phyloP scores from a whole-genome alignment of 23 tunicate genomes.

The Ascidia mentula region DNA sequence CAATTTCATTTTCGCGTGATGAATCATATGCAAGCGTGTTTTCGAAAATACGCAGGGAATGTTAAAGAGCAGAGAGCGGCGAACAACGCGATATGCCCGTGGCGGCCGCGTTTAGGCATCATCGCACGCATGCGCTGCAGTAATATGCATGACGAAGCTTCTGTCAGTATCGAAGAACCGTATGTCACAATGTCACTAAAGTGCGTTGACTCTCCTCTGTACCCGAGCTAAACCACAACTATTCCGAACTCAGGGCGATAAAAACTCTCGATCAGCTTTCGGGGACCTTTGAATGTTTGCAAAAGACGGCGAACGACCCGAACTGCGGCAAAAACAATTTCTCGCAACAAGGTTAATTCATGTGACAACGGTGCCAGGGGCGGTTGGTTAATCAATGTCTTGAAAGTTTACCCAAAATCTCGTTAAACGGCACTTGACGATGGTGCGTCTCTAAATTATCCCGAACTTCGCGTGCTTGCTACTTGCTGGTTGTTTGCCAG shows the following conservation, averaged over 20 bases:
- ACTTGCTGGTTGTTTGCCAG: too few relatives aligned
- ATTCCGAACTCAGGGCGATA: neutral
- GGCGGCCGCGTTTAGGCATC: neutral
- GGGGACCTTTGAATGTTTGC: neutral
- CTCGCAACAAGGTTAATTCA: neutral
- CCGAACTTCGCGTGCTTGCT: too few relatives aligned
- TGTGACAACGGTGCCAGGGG: neutral
- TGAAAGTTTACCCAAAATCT: too few relatives aligned
- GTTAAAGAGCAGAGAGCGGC: neutral
- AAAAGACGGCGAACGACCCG: neutral
- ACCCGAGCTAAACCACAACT: neutral
- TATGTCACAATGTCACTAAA: too few relatives aligned
- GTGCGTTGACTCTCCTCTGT: neutral
- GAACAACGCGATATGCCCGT: neutral
- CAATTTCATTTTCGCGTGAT: neutral
- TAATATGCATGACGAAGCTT: constrained; percentile 12
- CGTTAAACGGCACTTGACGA: neutral
- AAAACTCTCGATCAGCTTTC: neutral
- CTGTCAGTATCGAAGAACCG: too few relatives aligned
- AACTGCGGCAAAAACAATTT: neutral
- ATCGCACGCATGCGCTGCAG: neutral
- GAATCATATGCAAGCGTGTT: neutral
- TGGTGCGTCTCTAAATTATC: neutral
- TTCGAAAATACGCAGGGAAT: neutral
- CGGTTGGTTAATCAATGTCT: neutral